Conservation (phyloP, 2,797 vertebrate species). For the Scolopax rusticola region DNA sequence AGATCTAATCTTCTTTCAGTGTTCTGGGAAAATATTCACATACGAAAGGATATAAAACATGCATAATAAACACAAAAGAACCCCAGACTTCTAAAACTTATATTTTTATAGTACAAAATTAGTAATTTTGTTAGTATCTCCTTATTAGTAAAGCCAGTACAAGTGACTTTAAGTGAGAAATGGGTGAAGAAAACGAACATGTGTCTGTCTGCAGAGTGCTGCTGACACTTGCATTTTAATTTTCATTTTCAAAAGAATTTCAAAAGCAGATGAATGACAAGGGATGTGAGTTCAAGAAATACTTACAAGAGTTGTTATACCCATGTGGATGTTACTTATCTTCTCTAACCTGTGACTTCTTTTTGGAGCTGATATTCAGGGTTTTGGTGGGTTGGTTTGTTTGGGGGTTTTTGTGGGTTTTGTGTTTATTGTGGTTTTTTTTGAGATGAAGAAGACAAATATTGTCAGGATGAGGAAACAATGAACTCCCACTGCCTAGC, state of each 20-base stretch:
- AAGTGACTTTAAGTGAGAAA: neutral
- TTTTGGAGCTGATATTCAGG: neutral
- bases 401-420: neutral
- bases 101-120: neutral
- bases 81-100: neutral
- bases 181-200: neutral
- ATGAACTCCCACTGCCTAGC: neutral
- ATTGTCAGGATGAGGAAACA: neutral
- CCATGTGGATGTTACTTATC: neutral
- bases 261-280: neutral
- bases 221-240: neutral
- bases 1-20: neutral
- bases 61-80: neutral
- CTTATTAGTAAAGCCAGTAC: neutral
- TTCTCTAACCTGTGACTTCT: neutral
- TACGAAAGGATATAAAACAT: neutral
- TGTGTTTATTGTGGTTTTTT: neutral
- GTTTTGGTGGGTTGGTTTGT: neutral
- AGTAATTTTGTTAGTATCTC: neutral
- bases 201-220: neutral
- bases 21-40: neutral
- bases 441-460: neutral
- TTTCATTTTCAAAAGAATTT: neutral
- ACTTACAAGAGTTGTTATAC: neutral
- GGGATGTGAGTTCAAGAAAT: neutral